Percentiles rank a stretch among this genome's conserved stretches.
phyloP scores from a whole-genome alignment of 2,113 vertebrate species.

The Tonatia bakeri region DNA sequence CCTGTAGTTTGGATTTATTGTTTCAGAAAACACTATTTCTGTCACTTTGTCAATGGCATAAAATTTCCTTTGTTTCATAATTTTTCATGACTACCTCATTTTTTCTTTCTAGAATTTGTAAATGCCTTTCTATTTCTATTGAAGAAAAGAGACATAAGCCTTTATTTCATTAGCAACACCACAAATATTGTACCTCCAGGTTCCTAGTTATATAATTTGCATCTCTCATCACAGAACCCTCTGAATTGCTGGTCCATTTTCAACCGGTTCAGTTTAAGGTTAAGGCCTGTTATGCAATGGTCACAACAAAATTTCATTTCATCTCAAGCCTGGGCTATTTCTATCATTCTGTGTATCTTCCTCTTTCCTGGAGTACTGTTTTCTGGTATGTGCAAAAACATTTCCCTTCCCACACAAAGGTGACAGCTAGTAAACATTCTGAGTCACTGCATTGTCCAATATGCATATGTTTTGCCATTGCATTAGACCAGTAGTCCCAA shows the following conservation, averaged over 20 bases:
- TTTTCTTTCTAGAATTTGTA: not conserved
- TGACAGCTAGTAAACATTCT: not conserved
- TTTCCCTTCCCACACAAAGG: not conserved
- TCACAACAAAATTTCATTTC: not conserved
- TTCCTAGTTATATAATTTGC: not conserved
- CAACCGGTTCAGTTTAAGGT: no score
- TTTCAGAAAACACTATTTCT: not conserved
- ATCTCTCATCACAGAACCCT: not conserved
- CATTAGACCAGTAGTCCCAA: not conserved
- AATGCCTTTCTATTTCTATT: not conserved
- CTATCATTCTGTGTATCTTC: not conserved
- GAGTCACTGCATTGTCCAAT: not conserved
- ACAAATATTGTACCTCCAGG: not conserved
- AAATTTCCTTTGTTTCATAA: not conserved
- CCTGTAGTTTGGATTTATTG: not conserved
- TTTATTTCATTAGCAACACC: not conserved
- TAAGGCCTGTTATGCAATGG: not conserved
- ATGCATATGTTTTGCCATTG: not conserved
- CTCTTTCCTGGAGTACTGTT: not conserved
- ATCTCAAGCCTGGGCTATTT: not conserved
- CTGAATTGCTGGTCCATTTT: not conserved
- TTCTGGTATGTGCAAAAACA: not conserved
- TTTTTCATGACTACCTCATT: not conserved
- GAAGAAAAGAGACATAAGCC: not conserved
- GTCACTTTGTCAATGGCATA: not conserved